Percentiles rank a stretch among this genome's conserved stretches.
Conservation (phyloP, 2,113 vertebrate genomes). For the Abramis brama region DNA sequence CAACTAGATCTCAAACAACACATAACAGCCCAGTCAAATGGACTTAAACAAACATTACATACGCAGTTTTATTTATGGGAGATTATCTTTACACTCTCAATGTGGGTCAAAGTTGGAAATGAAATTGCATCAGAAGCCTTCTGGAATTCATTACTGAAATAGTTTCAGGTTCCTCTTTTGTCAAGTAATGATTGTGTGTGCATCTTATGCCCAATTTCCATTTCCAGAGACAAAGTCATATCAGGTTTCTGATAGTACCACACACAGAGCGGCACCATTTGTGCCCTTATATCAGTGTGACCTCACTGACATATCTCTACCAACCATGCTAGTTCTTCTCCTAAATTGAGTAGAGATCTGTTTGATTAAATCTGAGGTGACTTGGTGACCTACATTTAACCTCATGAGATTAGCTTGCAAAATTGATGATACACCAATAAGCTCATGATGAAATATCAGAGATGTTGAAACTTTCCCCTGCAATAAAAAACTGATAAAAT, state of each 20-base stretch:
- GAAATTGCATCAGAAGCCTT: neutral
- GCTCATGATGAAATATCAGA: neutral
- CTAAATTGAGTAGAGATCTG: neutral
- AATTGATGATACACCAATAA: neutral
- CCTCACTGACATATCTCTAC: neutral
- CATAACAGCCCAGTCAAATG: neutral
- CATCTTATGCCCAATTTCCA: neutral
- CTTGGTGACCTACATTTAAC: neutral
- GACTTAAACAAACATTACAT: constrained; percentile 5
- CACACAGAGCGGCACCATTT: neutral
- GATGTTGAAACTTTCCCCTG: neutral
- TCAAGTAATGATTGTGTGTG: too few species aligned
- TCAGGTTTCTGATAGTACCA: neutral
- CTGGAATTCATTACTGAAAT: neutral
- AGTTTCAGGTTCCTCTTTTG: neutral
- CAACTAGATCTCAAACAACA: neutral
- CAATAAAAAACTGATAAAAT: constrained; percentile 3
- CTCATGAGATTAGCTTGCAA: neutral
- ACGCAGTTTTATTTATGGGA: neutral
- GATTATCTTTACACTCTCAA: neutral
- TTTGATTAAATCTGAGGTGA: neutral
- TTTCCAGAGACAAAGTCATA: neutral
- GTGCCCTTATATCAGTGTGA: neutral
- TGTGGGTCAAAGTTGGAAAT: neutral
- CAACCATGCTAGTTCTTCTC: neutral